phyloP scores from a whole-genome alignment of 2,888 invertebrate species.

The Dichetophora obliterata region DNA sequence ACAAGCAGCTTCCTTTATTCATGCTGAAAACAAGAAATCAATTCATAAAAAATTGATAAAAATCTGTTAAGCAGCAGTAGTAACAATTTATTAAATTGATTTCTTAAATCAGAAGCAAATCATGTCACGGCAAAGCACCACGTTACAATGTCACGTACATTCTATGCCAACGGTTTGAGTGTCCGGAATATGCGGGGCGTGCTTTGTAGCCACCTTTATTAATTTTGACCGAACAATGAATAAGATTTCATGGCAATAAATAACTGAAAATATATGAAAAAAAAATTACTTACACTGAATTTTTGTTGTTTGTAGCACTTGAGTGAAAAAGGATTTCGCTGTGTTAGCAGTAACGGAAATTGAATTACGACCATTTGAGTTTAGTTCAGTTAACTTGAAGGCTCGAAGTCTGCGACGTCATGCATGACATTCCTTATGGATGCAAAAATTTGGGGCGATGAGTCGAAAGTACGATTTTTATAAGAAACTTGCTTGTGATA shows the following conservation, averaged over 20 bases:
- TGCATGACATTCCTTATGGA: no score
- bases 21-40: constrained; percentile 37
- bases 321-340: background rate
- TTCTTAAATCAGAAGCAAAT: constrained; percentile 17
- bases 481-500: no score
- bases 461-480: no score
- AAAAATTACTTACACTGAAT: constrained; percentile 55
- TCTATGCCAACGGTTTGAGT: background rate
- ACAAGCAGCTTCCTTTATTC: background rate
- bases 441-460: no score
- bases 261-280: constrained; percentile 54
- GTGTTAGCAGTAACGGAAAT: background rate
- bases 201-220: constrained; percentile 56
- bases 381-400: background rate
- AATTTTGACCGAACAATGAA: constrained; percentile 56
- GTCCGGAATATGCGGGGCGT: constrained; percentile 53
- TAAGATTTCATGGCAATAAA: constrained; percentile 54
- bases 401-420: no score
- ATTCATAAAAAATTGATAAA: constrained; percentile 28
- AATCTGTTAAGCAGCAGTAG: constrained; percentile 23
- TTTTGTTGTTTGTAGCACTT: constrained; percentile 43
- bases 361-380: background rate
- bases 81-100: constrained; percentile 40
- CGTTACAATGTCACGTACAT: background rate
- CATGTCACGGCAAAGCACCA: background rate